Percentiles rank a stretch among this genome's conserved stretches.
phyloP scores from a whole-genome alignment of 2,113 vertebrate species.

The Theristicus caerulescens region DNA sequence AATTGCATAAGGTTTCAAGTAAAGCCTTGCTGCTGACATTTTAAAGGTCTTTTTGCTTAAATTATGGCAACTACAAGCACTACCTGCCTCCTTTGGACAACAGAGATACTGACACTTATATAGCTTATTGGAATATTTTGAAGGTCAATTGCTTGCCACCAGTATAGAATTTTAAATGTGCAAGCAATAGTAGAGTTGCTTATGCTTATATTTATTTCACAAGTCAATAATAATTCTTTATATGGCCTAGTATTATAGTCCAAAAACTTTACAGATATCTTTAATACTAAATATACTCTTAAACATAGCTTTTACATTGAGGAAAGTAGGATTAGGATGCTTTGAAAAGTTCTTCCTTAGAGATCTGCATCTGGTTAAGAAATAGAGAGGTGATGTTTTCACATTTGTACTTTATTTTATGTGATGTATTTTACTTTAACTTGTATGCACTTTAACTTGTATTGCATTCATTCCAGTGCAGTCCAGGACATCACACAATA shows the following conservation, averaged over 20 bases:
- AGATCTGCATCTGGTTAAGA: not conserved
- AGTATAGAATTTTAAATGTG: not conserved
- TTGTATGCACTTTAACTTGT: not conserved
- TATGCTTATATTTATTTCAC: not conserved
- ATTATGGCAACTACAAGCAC: not conserved
- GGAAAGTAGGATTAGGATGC: not conserved
- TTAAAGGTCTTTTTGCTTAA: not conserved
- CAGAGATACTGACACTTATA: not conserved
- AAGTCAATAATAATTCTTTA: not conserved
- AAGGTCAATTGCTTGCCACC: not conserved
- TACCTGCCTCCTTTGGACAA: not conserved
- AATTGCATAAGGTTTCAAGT: not conserved
- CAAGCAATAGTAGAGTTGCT: not conserved
- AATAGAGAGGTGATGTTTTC: not conserved
- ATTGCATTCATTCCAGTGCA: not conserved
- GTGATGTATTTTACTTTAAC: not conserved
- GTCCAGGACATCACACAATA: not conserved
- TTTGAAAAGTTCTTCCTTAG: not conserved
- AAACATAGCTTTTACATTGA: not conserved
- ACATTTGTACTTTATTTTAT: not conserved
- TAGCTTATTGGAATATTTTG: not conserved
- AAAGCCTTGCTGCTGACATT: not conserved
- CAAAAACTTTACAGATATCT: not conserved
- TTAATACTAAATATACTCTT: not conserved
- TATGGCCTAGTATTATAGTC: not conserved